Evolutionary conservation across 1,140 invertebrate genomes (phyloP).

Genomic region (Hetaerina americana): DNA sequence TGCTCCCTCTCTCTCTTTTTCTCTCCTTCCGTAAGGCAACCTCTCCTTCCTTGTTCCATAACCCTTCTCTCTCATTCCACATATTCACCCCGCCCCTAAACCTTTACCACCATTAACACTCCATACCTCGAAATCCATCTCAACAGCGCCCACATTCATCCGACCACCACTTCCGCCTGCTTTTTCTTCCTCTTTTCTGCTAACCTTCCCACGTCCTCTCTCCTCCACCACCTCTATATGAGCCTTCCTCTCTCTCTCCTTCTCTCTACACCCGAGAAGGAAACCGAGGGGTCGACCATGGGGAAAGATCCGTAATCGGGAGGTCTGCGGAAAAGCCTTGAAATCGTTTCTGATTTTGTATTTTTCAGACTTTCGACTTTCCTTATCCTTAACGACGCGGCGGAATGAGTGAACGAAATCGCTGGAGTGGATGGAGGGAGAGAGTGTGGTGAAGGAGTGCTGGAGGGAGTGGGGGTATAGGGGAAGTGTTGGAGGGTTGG

Average conservation of each 20-base stretch:
- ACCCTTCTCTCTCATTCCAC: no score
- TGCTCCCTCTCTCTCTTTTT: no score
- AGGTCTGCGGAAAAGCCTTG: no score
- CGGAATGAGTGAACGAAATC: background rate
- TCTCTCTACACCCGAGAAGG: no score
- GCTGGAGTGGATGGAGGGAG: constrained; percentile 4
- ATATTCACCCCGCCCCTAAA: no score
- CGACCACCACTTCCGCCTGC: constrained; percentile 1
- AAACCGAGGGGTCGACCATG: no score
- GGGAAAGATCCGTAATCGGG: no score
- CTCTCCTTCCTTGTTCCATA: no score
- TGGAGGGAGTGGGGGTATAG: no score
- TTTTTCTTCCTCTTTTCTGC: constrained; percentile 8
- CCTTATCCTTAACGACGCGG: background rate
- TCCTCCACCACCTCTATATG: constrained; percentile 1
- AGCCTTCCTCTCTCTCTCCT: constrained; percentile 10
- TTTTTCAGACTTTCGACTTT: background rate
- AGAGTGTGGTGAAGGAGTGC: no score
- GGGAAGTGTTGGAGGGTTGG: no score
- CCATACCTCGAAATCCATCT: background rate
- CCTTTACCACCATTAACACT: no score
- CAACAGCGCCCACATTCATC: background rate
- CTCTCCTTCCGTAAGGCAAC: background rate
- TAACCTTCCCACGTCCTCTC: background rate
- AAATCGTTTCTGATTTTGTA: background rate